phyloP scores from a whole-genome alignment of 2,113 vertebrate species.

The Polyodon spathula region DNA sequence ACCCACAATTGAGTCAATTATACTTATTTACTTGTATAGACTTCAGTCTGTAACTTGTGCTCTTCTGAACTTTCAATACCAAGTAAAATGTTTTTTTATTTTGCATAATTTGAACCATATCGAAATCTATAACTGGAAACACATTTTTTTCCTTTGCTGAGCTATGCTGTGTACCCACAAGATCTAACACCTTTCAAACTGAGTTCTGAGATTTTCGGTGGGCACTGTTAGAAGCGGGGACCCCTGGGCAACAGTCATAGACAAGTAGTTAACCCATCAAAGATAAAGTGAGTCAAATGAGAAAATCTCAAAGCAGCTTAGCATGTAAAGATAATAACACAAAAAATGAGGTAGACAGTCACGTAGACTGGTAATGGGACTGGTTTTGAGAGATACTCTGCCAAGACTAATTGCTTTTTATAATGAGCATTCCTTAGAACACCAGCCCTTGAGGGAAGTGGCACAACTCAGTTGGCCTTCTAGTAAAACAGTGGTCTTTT shows the following conservation, averaged over 20 bases:
- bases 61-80: too few relatives aligned
- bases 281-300: neutral
- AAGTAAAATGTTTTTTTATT: too few relatives aligned
- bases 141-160: too few relatives aligned
- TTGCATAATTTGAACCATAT: too few relatives aligned
- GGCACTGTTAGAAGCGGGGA: too few relatives aligned
- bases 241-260: neutral
- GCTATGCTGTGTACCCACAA: too few relatives aligned
- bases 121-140: too few relatives aligned
- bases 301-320: neutral
- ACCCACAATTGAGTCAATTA: too few relatives aligned
- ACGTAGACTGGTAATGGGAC: neutral
- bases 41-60: too few relatives aligned
- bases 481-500: constrained; percentile 4
- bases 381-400: neutral
- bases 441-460: neutral
- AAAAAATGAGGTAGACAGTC: neutral
- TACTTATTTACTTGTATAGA: too few relatives aligned
- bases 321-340: neutral
- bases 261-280: neutral
- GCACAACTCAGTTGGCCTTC: neutral
- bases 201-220: too few relatives aligned
- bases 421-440: neutral
- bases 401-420: neutral
- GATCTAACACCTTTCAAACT: too few relatives aligned